phyloP scores from a whole-genome alignment of 2,888 invertebrate species.

The Chaetogeoica ovagalla region DNA sequence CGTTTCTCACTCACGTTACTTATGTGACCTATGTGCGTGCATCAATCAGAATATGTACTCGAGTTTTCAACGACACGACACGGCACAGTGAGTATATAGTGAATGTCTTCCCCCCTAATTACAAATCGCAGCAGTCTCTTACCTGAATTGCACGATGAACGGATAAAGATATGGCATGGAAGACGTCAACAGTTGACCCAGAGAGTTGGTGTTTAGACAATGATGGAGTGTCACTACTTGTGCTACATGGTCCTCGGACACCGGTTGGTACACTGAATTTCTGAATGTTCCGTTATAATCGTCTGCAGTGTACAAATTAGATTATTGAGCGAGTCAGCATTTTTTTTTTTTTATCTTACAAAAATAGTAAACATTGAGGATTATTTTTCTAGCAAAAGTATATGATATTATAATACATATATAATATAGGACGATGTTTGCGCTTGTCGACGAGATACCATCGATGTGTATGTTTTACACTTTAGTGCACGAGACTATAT shows the following conservation, averaged over 20 bases:
- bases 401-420: not conserved
- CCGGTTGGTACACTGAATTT: slow-evolving; percentile 59
- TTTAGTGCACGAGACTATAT: no score
- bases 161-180: slow-evolving; percentile 65
- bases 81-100: no score
- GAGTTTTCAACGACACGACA: no score
- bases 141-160: slow-evolving; percentile 65
- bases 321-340: not conserved
- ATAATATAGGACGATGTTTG: no score
- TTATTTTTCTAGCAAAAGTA: not conserved
- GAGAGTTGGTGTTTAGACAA: slow-evolving; percentile 63
- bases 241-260: slow-evolving; percentile 62
- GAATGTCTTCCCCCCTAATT: no score
- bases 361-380: not conserved
- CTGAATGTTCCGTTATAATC: slow-evolving; percentile 43
- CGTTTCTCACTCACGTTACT: no score
- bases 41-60: no score
- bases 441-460: no score
- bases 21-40: no score
- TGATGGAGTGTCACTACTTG: slow-evolving; percentile 63
- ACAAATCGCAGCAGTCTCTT: slow-evolving; percentile 19
- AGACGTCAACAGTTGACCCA: slow-evolving; percentile 64
- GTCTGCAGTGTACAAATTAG: not conserved
- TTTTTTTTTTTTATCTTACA: not conserved
- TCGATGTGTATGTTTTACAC: no score